Base-by-base conservation (phyloP, 2,797 vertebrate genomes). In the Eulemur rubriventer region DNA sequence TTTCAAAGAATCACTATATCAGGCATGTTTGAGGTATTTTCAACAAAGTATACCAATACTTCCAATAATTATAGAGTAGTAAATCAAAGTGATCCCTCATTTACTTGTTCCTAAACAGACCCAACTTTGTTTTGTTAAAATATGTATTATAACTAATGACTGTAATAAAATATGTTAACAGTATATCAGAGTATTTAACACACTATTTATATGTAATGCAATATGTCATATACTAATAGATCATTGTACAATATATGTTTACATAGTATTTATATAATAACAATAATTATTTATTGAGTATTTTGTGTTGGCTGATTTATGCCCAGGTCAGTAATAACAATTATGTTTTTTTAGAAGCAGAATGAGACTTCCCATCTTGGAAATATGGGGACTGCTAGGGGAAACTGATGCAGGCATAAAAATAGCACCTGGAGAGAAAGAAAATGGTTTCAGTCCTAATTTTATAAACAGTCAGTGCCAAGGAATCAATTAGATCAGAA, bases 401-500 rank as follows among this genome's bases (percentile, higher is more conserved):
- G 80, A 92, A 92, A 89, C 14, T 81, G 28, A 79, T 2, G 9
- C 35, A 83, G 16, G 30, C 20, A 48, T 52, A 57, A 67, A 84
- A 28, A 18, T 13, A 70, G n/a, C 76, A 46, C 57, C 84, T 84
- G 20, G 28, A 82, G 20, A 65, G 46, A 76, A 85, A 52, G 35
- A 80, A 84, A 67, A 55, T 8, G 6, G 13, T 81, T 95, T 84
- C 61, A 89, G 12, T 43, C 52, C 43, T 76, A 80, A 91, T 75
- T 75, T 84, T 75, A 84, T 61, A 88, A 65, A 46, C 41, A 63
- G 30, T 52, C 1, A 9, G 35, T 93, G 14, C 35, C 65, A 88
- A n/a, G 59, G 33, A 88, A 88, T 84, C 78, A 91, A 8, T 79
- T 48, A 80, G 30, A 41, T 93, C 35, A 93, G 46, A 52, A 94